Evolutionary conservation across 2,888 invertebrate genomes (phyloP).

Genomic region (Keiferia lycopersicella): DNA sequence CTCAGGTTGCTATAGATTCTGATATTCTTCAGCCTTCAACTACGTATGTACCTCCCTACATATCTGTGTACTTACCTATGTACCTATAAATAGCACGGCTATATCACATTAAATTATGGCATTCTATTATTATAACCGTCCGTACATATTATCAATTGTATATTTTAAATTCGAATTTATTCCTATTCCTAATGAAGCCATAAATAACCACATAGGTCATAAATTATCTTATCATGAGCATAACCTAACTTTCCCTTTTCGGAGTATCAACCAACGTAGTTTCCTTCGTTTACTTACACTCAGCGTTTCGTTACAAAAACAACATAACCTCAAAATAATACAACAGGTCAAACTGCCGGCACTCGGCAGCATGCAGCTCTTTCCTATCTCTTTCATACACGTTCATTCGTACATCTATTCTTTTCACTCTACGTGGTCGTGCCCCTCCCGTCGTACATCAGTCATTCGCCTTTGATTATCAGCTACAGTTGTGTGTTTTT

Average conservation of each 20-base stretch:
- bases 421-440: slow-evolving; percentile 26
- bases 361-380: slow-evolving; percentile 9
- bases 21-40: neutral
- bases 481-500: slow-evolving; percentile 43
- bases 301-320: slow-evolving; percentile 1
- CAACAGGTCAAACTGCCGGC: slow-evolving; percentile 21
- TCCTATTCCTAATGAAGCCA: too few relatives aligned
- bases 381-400: slow-evolving; percentile 34
- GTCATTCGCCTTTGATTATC: slow-evolving; percentile 47
- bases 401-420: slow-evolving; percentile 29
- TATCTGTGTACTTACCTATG: too few relatives aligned
- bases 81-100: too few relatives aligned
- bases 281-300: neutral
- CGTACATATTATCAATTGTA: too few relatives aligned
- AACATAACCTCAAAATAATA: slow-evolving; percentile 23
- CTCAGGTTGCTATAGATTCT: slow-evolving; percentile 16
- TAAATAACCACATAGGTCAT: too few relatives aligned
- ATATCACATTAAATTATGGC: too few relatives aligned
- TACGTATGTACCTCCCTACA: neutral
- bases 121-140: too few relatives aligned
- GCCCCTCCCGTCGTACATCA: slow-evolving; percentile 36
- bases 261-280: too few relatives aligned
- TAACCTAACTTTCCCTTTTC: too few relatives aligned
- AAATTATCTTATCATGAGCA: too few relatives aligned
- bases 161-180: too few relatives aligned